Conservation (phyloP, 2,113 vertebrate species). For the Bothrops jararaca region DNA sequence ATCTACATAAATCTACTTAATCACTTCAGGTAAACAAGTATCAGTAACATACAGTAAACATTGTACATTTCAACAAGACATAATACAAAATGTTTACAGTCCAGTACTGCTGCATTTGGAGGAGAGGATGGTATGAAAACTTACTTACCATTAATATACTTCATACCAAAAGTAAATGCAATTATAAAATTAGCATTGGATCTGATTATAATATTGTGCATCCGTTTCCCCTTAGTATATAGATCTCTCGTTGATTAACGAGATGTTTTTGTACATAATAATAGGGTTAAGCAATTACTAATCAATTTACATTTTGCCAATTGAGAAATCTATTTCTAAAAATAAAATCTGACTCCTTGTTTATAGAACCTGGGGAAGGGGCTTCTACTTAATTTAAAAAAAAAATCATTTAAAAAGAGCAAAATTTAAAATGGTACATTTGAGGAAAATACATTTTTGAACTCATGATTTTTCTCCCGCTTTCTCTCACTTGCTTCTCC, state of each 20-base stretch:
- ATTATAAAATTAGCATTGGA: constrained; percentile 59
- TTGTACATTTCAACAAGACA: constrained; percentile 67
- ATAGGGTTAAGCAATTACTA: constrained; percentile 30
- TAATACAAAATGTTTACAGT: constrained; percentile 70
- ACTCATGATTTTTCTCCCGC: constrained; percentile 42
- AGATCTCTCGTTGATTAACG: constrained; percentile 21
- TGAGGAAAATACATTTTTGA: constrained; percentile 61
- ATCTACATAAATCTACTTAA: constrained; percentile 65
- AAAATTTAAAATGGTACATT: constrained; percentile 64
- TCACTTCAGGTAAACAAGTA: constrained; percentile 71
- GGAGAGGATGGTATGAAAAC: constrained; percentile 59
- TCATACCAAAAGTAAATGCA: constrained; percentile 69
- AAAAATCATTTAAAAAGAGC: constrained; percentile 47
- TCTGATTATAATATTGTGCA: constrained; percentile 53
- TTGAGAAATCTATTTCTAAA: constrained; percentile 39
- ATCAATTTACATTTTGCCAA: constrained; percentile 40
- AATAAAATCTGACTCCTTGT: constrained; percentile 51
- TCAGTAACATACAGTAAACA: constrained; percentile 66
- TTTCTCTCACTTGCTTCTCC: constrained; percentile 49
- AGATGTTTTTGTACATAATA: constrained; percentile 37
- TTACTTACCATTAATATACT: constrained; percentile 63
- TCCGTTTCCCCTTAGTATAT: constrained; percentile 49
- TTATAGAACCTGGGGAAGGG: constrained; percentile 56
- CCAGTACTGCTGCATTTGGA: constrained; percentile 57
- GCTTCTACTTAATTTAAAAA: constrained; percentile 43